Conservation (phyloP, 2,797 vertebrate species). For the Onychomys leucogaster region DNA sequence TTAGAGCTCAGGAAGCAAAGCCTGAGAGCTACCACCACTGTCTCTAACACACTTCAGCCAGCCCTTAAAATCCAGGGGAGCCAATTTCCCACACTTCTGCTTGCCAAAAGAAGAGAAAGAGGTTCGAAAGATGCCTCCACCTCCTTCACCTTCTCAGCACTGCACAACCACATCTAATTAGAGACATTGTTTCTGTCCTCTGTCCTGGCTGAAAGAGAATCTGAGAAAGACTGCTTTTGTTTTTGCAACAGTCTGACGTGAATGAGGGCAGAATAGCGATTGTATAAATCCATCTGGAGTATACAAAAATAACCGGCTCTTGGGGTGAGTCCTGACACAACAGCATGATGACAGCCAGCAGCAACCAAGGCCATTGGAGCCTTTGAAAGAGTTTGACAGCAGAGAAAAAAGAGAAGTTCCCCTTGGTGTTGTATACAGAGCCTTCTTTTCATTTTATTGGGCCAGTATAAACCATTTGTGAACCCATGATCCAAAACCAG, state of each 20-base stretch:
- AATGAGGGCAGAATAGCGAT: conserved; percentile 12
- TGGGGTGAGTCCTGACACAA: neutral
- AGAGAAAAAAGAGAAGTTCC: neutral
- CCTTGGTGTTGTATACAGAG: neutral
- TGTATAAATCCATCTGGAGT: neutral
- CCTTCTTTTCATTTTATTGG: neutral
- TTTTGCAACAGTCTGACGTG: neutral
- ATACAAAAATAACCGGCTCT: neutral
- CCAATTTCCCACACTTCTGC: neutral
- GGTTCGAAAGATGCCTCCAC: neutral
- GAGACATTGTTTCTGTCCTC: neutral
- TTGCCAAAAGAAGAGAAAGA: neutral
- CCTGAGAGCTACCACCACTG: neutral
- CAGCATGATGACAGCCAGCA: neutral
- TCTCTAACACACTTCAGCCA: neutral
- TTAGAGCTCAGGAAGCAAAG: neutral
- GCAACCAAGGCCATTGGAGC: neutral
- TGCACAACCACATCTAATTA: neutral
- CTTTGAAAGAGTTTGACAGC: neutral
- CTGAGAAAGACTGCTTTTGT: neutral
- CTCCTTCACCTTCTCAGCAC: neutral
- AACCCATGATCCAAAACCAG: neutral
- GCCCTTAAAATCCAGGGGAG: neutral
- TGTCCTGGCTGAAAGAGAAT: neutral
- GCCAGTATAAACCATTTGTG: neutral